Conservation (phyloP, 2,888 invertebrate genomes). For the Tridacna crocea region DNA sequence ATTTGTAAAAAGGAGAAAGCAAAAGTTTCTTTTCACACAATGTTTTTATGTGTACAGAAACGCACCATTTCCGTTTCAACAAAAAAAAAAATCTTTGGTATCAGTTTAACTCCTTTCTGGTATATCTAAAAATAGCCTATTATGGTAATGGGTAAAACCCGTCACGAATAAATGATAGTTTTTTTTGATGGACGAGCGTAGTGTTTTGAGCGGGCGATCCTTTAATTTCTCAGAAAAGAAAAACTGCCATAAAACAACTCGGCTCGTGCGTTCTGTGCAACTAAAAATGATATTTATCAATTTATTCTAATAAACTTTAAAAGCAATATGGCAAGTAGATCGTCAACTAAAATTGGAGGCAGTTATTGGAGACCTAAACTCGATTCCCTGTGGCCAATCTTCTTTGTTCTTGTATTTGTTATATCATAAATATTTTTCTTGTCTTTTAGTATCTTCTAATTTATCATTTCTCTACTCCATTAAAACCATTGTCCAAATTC, state of each 20-base stretch:
- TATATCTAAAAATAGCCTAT: too few species aligned
- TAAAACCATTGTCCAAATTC: not conserved
- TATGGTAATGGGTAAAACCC: not conserved
- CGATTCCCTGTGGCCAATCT: conserved; percentile 21
- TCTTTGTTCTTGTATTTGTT: too few species aligned
- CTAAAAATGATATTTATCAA: conserved; percentile 57
- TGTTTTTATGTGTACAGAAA: too few species aligned
- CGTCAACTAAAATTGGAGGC: conserved; percentile 39
- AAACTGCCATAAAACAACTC: conserved; percentile 47
- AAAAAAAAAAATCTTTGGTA: too few species aligned
- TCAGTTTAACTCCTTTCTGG: too few species aligned
- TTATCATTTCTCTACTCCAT: not conserved
- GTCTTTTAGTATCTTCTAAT: not conserved
- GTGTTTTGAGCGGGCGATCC: conserved; percentile 41
- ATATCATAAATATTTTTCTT: not conserved
- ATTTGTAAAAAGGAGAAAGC: not conserved
- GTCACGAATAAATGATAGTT: not conserved
- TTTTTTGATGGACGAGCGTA: conserved; percentile 18
- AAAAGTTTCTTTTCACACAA: not conserved
- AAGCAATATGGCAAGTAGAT: conserved; percentile 59
- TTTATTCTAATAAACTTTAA: conserved; percentile 65
- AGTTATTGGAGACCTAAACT: conserved; percentile 51
- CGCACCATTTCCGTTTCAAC: not conserved
- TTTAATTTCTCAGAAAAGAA: conserved; percentile 57
- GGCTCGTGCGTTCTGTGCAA: conserved; percentile 33